These are phyloP conservation scores for Hylomyscus alleni DNA, from an alignment of 2,797 vertebrate species.

Conservation along the genomic window DNA sequence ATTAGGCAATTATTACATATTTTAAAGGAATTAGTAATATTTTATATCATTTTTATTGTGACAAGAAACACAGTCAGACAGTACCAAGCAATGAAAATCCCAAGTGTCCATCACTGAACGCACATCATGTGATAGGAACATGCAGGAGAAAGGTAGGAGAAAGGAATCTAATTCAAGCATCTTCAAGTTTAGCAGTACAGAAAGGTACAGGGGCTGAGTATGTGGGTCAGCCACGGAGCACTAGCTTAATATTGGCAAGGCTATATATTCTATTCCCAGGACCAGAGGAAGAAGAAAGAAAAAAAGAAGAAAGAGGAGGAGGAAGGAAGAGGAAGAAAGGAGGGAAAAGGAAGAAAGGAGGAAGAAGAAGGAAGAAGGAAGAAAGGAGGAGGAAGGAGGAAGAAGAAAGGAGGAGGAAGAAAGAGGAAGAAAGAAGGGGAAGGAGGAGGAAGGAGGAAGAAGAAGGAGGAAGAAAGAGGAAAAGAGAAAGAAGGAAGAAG, in stretches of 20 bases:
- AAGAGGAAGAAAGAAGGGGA: too few species aligned
- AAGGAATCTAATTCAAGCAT: neutral
- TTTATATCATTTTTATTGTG: constrained; percentile 30
- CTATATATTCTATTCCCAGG: neutral
- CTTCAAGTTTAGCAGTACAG: neutral
- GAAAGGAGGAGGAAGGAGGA: too few species aligned
- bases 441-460: neutral
- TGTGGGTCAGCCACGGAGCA: neutral
- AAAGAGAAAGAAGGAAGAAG: neutral
- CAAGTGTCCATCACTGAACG: neutral
- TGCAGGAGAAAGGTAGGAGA: neutral
- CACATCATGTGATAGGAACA: neutral
- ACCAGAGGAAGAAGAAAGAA: neutral
- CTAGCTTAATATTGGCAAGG: neutral
- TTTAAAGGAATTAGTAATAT: constrained; percentile 54
- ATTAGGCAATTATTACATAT: constrained; percentile 53
- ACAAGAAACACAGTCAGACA: constrained; percentile 26
- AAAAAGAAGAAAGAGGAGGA: neutral
- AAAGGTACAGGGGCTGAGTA: neutral
- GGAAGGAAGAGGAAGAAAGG: neutral
- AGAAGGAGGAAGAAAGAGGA: too few species aligned
- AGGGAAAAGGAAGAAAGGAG: neutral
- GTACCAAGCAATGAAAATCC: constrained; percentile 41
- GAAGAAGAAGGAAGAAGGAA: neutral
- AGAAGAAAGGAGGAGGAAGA: too few species aligned